A percentile compares a stretch with the other conserved stretches of the same genome.
phyloP scores from a whole-genome alignment of 2,888 invertebrate species.

The Caenorhabditis panamensis region DNA sequence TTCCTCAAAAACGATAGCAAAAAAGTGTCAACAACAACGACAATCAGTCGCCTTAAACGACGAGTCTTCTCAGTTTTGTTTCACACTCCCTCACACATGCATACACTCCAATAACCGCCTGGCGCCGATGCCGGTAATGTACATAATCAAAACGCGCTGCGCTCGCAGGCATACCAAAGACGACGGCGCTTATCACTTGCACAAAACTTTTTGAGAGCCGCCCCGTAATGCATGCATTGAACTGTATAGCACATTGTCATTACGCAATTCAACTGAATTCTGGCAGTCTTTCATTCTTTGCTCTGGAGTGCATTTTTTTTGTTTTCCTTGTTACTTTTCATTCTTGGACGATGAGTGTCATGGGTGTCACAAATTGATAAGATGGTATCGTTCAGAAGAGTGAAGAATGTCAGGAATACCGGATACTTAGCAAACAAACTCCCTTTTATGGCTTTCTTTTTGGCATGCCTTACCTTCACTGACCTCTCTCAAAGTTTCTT shows the following conservation, averaged over 20 bases:
- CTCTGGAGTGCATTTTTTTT: too few species aligned
- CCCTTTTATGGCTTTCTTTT: conserved; percentile 10
- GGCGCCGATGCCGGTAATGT: conserved; percentile 52
- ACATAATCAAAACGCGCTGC: conserved; percentile 48
- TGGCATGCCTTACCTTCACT: neutral
- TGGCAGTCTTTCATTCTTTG: too few species aligned
- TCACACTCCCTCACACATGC: conserved; percentile 34
- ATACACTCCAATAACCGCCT: too few species aligned
- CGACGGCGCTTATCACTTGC: conserved; percentile 55
- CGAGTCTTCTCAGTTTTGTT: conserved; percentile 49
- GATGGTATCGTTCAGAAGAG: conserved; percentile 19
- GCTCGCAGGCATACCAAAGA: conserved; percentile 34
- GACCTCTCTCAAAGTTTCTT: neutral
- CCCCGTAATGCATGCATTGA: conserved; percentile 28
- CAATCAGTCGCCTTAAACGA: conserved; percentile 33
- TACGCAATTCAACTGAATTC: neutral
- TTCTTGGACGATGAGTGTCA: conserved; percentile 24
- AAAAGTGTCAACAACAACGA: conserved; percentile 34
- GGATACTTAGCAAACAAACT: conserved; percentile 32
- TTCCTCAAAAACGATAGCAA: conserved; percentile 10
- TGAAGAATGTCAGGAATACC: conserved; percentile 12
- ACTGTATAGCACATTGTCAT: conserved; percentile 36
- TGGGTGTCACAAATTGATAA: conserved; percentile 18
- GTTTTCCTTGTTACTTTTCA: neutral
- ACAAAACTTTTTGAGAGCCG: conserved; percentile 32